Evolutionary conservation across 1,140 invertebrate genomes (phyloP).

Genomic region (Drosophila obscura): DNA sequence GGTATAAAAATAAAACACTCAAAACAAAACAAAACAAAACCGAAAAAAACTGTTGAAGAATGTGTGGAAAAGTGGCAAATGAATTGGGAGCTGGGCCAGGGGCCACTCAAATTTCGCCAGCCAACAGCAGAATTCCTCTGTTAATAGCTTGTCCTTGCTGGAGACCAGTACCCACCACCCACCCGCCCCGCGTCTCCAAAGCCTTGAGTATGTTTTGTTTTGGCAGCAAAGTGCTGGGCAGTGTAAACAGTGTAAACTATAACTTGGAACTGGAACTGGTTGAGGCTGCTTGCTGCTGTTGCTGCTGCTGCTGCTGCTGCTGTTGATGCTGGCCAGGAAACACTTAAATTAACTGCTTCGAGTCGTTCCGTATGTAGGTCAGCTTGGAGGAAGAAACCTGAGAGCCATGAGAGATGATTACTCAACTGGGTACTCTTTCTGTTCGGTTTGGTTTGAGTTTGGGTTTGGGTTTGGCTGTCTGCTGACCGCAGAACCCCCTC

Average conservation of each 20-base stretch:
- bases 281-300: not conserved
- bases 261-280: conserved; percentile 58
- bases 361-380: conserved; percentile 67
- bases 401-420: conserved; percentile 72
- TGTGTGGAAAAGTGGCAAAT: conserved; percentile 44
- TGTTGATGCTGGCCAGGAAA: conserved; percentile 61
- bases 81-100: conserved; percentile 30
- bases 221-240: conserved; percentile 76
- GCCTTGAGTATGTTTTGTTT: conserved; percentile 73
- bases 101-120: conserved; percentile 65
- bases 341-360: conserved; percentile 77
- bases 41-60: conserved; percentile 28
- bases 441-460: conserved; percentile 19
- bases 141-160: conserved; percentile 75
- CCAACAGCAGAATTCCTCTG: conserved; percentile 59
- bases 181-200: conserved; percentile 9
- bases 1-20: too few relatives aligned
- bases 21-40: conserved; percentile 6
- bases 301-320: conserved; percentile 16
- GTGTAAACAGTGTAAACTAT: conserved; percentile 80
- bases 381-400: conserved; percentile 74
- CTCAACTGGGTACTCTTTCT: conserved; percentile 56
- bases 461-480: conserved; percentile 23
- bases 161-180: conserved; percentile 26
- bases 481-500: conserved; percentile 51